Evolutionary conservation across 1,140 invertebrate genomes (phyloP).

Genomic region (Thaumatotibia leucotreta): DNA sequence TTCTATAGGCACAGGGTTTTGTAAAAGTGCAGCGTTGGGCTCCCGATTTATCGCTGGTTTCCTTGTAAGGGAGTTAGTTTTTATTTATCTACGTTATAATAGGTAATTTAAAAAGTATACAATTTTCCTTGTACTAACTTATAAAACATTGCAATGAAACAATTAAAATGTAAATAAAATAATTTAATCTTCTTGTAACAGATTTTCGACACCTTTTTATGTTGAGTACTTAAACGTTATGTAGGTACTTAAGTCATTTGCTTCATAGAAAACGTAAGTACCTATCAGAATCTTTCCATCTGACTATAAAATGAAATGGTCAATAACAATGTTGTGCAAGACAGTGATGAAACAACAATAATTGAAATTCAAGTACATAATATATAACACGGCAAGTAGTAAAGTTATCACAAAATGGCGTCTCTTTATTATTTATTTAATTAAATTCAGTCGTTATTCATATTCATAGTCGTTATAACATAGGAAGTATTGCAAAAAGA

Average conservation of each 20-base stretch:
- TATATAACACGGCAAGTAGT: slow-evolving; percentile 39
- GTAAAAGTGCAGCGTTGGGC: background rate
- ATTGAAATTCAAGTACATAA: slow-evolving; percentile 32
- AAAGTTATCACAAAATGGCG: slow-evolving; percentile 30
- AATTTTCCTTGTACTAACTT: too few species aligned
- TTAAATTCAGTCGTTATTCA: background rate
- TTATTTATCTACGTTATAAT: too few species aligned
- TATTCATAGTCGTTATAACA: too few species aligned
- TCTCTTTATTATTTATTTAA: background rate
- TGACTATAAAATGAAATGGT: background rate
- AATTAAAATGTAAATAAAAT: too few species aligned
- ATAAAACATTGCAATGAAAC: too few species aligned
- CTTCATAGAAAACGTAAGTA: background rate
- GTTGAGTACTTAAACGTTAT: too few species aligned
- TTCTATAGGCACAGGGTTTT: slow-evolving; percentile 33
- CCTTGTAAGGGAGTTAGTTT: too few species aligned
- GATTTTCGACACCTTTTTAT: too few species aligned
- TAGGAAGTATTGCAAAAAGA: background rate
- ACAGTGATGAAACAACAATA: slow-evolving; percentile 35
- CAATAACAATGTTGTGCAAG: slow-evolving; percentile 23
- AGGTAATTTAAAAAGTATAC: too few species aligned
- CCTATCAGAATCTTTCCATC: background rate
- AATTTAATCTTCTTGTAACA: too few species aligned
- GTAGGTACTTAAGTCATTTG: too few species aligned
- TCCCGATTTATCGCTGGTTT: background rate